Base-by-base conservation (phyloP, 1,140 invertebrate species). In the Drosophila rufa region DNA sequence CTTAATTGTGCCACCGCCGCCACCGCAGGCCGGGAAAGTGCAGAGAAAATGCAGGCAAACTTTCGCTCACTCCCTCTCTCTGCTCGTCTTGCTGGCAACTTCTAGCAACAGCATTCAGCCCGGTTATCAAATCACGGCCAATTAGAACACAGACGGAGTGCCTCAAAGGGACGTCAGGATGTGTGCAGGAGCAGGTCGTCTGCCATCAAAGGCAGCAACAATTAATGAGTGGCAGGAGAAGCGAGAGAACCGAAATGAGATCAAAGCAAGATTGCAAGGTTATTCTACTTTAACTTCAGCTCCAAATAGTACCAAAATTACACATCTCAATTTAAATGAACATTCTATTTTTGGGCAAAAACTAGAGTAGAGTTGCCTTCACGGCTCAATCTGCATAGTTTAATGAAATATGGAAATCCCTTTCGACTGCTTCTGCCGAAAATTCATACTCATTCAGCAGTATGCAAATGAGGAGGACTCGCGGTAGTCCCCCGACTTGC, bases 401-500 rank as follows among this genome's bases (percentile, higher is more conserved):
- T n/a, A 48, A 33, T 48, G 25, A 67, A 70, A 46, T 68, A 70
- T 68, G 62, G 40, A 67, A 45, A 53, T 70, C n/a, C n/a, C 36
- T n/a, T 45, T 43, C 61, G n/a, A 25, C 46, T 68, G 62, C n/a
- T 36, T 11, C 33, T 25, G 47, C 62, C 30, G 25, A 36, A 70
- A 67, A 69, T 69, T 51, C 38, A 69, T 69, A 70, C 46, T 43
- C 62, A 70, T 68, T 68, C 62, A 50, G 47, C 47, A 45, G 45
- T 68, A 80, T 85, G 77, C 73, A 85, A 85, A 85, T 84, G 14
- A 25, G 25, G 9, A 47, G 38, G 9, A 47, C 46, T n/a, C 25
- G n/a, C 19, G 9, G 9, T 19, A 11, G 6, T 38, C 38, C 30
- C 45, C 45, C 43, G 25, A 43, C 60, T 65, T 45, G 38, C 50